Base-by-base conservation (phyloP, 2,113 vertebrate genomes). In the Polypterus bichir region DNA sequence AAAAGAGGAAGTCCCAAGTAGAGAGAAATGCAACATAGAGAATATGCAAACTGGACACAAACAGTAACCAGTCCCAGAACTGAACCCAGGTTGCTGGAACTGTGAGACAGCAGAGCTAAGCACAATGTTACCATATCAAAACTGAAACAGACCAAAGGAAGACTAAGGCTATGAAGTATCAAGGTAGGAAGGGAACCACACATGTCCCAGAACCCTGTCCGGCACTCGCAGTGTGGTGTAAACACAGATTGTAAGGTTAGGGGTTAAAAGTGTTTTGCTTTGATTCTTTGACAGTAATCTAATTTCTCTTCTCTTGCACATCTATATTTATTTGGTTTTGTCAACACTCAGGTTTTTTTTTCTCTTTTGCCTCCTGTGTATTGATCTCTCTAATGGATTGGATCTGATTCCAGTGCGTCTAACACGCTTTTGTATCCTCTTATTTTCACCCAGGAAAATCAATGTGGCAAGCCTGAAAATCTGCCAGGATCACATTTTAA, bases 321-420 rank as follows among this genome's bases (percentile, higher is more conserved):
- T 92, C 89, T 87, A 84, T 91, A 89, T 92, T 90, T 91, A 87
- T 88, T 92, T 90, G 86, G 89, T 92, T 93, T 92, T 87, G 88
- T 89, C 86, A 89, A 89, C 88, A 81, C 84, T 92, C 79, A 77
- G 68, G 61, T 82, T 74, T 77, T 73, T 78, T 75, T 76, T 76
- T 70, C 74, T 75, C 79, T 79, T 80, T 74, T 69, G 74, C 82
- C 78, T 77, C 71, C 74, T 71, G 82, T 69, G 81, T 94, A 95
- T 95, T 84, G 92, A 93, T 93, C 82, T 81, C 75, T 74, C 86
- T 95, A 94, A 95, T 94, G 91, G 91, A 92, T 88, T 89, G 88
- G 88, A 91, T 92, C 91, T 86, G 84, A 90, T 93, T 93, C 89
- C 90, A 89, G 87, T 82, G 83, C 83, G 83, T 91, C 87, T 81